Evolutionary conservation across 2,888 invertebrate genomes (phyloP), one percentile per base, ranked within the genome.

Genomic region (Chalcosyrphus nemorum): DNA sequence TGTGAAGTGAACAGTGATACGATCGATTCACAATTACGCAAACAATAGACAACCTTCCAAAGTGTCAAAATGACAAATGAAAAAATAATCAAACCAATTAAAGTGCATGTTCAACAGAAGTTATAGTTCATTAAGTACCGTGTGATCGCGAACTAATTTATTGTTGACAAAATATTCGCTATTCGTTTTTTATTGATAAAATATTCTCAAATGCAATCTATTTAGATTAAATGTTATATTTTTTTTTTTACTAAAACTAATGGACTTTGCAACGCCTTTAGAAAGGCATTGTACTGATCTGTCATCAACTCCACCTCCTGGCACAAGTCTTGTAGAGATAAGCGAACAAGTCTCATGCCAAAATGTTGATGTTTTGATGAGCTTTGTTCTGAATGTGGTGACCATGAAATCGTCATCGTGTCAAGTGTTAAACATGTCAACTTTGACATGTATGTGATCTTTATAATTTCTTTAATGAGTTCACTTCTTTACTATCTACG

Each of bases 1-100:
- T 80, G 11, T 9, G 17, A 35, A 52, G 50, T 47, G 45, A 57
- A 70, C 21, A 54, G 13, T 52, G 13, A 50, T n/a, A n/a, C 13
- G 7, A 29, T 21, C 41, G 3, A 6, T n/a, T n/a, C n/a, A n/a
- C n/a, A 17, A 29, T 21, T 32, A 9, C 15, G 63, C 57, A 65
- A 78, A 71, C 47, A 71, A 57, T 56, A 50, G 41, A 50, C 11
- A 71, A 38, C 61, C 29, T 70, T 63, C 1, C 9, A 6, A n/a
- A 65, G 56, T 63, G 77, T 65, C 71, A 61, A 35, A 59, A 27
- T 66, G 57, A 68, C 24, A 61, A 17, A 43, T 61, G 54, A 59
- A 63, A 41, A 24, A 45, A 61, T 17, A 61, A 68, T 21, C 29
- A 63, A 17, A 57, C 38, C 11, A 35, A 11, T 32, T 52, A 70